A percentile compares a stretch with the other conserved stretches of the same genome.
These are phyloP conservation scores for Ceratoteleas bidentatus DNA, from an alignment of 1,140 invertebrate species.

Conservation along the genomic window DNA sequence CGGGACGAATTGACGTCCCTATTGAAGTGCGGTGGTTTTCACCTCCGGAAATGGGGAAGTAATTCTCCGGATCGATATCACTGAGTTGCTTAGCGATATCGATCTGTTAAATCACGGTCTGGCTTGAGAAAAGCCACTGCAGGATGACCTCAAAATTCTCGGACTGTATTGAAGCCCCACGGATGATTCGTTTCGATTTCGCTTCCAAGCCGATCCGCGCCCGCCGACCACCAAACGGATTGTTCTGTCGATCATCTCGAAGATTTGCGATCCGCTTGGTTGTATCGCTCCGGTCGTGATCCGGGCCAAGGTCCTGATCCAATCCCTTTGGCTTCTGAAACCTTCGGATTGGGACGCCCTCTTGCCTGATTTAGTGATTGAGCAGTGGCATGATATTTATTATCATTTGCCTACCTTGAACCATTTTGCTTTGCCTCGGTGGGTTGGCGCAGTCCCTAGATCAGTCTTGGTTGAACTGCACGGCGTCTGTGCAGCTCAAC, in stretches of 20 bases:
- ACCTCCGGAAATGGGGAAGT: slow-evolving; percentile 65
- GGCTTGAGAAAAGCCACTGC: not conserved
- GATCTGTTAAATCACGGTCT: slow-evolving; percentile 10
- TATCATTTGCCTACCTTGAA: not conserved
- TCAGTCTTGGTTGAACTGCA: too few species aligned
- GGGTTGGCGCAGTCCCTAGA: too few species aligned
- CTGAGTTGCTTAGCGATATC: not conserved
- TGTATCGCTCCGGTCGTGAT: too few species aligned
- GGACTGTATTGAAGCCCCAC: too few species aligned
- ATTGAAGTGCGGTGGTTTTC: slow-evolving; percentile 53
- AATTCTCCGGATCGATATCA: slow-evolving; percentile 55
- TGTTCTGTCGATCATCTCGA: too few species aligned
- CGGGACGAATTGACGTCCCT: slow-evolving; percentile 42
- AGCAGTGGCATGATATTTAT: too few species aligned
- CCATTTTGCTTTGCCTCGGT: too few species aligned
- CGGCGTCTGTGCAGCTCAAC: too few species aligned
- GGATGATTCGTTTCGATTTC: slow-evolving; percentile 56
- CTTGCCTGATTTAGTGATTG: not conserved
- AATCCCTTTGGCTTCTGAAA: slow-evolving; percentile 30
- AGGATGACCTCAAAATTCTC: slow-evolving; percentile 62
- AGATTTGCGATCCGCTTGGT: too few species aligned
- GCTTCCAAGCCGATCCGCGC: not conserved
- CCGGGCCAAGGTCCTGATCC: too few species aligned
- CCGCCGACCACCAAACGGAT: too few species aligned
- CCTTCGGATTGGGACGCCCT: slow-evolving; percentile 37